Base-by-base conservation (phyloP, 2,888 invertebrate genomes). In the Ceriagrion tenellum region DNA sequence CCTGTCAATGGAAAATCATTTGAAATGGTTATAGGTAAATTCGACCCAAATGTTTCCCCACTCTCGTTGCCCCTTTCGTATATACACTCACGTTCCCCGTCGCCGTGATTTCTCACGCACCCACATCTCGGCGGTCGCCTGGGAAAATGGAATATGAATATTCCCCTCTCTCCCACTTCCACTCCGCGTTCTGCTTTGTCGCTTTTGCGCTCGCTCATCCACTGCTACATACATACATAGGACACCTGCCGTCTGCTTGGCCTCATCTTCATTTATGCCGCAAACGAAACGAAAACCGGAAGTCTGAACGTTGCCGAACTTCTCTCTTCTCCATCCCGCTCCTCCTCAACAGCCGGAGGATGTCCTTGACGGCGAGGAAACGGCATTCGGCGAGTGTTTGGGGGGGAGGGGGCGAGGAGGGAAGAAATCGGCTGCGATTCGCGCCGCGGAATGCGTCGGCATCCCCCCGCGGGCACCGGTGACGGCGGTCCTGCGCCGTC, bases 231-330 rank as follows among this genome's bases (percentile, higher is more conserved):
- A 47, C 47, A n/a, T 69, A 69, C 69, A 59, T 20, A 20, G 59
- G 16, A 69, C 81, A 81, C 81, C 81, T 81, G 81, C 81, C 81
- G 81, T 10, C 69, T 26, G 26, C n/a, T 26, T 12, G 26, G 69
- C 81, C 81, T 81, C 81, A 81, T 81, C 81, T 35, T 81, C 81
- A 81, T 35, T 59, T 59, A 18, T 35, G 35, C 81, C 81, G 30
- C n/a, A 35, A 81, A 81, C 35, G 81, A 81, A 35, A 81, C 81
- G 81, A 81, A 81, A 81, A 81, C 81, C 81, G 81, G 81, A 81
- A 81, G 81, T 81, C 10, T 30, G 18, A 18, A 81, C 81, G 81
- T 81, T 81, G 81, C 81, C 81, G 81, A 81, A 81, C 81, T 81
- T 81, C 74, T 10, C 13, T 47, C 47, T 47, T 47, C 47, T 47